A percentile compares a stretch with the other conserved stretches of the same genome.
These are phyloP conservation scores for Gymnocheta viridis DNA, from an alignment of 2,888 invertebrate genomes.

Conservation along the genomic window DNA sequence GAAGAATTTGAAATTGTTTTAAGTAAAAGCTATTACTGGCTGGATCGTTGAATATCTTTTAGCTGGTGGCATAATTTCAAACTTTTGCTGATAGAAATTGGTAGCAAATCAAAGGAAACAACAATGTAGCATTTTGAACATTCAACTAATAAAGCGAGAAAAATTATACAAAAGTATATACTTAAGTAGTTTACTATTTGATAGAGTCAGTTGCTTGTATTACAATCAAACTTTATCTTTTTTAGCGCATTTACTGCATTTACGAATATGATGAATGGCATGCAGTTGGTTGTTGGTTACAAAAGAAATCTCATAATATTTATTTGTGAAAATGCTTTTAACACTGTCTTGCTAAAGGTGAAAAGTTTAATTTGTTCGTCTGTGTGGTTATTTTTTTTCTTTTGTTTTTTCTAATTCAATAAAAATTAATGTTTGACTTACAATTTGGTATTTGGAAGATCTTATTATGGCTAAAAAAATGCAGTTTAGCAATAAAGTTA, in stretches of 20 bases:
- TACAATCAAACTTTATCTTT: neutral
- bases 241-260: neutral
- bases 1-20: conserved; percentile 11
- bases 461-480: conserved; percentile 11
- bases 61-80: conserved; percentile 55
- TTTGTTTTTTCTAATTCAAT: neutral
- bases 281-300: conserved; percentile 18
- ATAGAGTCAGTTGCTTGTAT: neutral
- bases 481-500: neutral
- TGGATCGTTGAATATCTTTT: conserved; percentile 2
- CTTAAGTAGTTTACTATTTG: conserved; percentile 23
- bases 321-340: conserved; percentile 20
- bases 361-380: conserved; percentile 59
- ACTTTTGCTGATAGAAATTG: conserved; percentile 32
- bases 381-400: neutral
- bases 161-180: neutral
- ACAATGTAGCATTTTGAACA: conserved; percentile 21
- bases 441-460: conserved; percentile 25
- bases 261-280: conserved; percentile 21
- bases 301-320: conserved; percentile 29
- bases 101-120: conserved; percentile 39
- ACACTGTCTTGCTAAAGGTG: conserved; percentile 57
- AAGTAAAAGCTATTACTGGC: conserved; percentile 52
- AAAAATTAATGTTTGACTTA: neutral
- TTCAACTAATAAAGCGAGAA: conserved; percentile 12